Percentiles rank a stretch among this genome's conserved stretches.
Evolutionary conservation across 2,888 invertebrate genomes (phyloP).

Genomic region (Drosophila demipolita): DNA sequence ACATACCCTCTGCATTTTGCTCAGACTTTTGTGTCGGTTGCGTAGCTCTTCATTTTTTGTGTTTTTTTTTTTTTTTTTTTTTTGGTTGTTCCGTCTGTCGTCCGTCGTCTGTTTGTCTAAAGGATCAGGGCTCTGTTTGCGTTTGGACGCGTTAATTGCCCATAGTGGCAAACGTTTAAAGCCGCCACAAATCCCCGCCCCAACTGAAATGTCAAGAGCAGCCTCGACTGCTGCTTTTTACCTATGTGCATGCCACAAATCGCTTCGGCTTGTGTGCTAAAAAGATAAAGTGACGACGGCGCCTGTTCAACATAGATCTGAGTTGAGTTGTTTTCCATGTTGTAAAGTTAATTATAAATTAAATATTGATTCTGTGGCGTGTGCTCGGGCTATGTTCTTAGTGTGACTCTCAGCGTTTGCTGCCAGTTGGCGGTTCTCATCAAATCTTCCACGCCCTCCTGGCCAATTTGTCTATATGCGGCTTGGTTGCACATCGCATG

Average conservation of each 20-base stretch:
- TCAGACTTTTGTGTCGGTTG: constrained; percentile 29
- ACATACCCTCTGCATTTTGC: constrained; percentile 42
- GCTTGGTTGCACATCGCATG: constrained; percentile 10
- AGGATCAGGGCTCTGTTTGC: constrained; percentile 83
- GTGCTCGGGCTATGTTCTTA: constrained; percentile 38
- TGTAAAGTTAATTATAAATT: constrained; percentile 85
- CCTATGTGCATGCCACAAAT: constrained; percentile 18
- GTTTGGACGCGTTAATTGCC: constrained; percentile 83
- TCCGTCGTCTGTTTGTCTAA: constrained; percentile 76
- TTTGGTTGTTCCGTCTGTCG: constrained; percentile 5
- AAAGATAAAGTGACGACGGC: constrained; percentile 62
- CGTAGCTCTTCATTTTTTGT: constrained; percentile 15
- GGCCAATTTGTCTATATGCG: constrained; percentile 10
- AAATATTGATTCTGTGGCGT: constrained; percentile 84
- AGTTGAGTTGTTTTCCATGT: constrained; percentile 70
- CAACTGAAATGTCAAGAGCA: constrained; percentile 64
- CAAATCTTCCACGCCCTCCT: constrained; percentile 41
- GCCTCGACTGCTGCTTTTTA: constrained; percentile 19
- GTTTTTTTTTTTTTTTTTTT: constrained; percentile 2
- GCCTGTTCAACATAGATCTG: constrained; percentile 41
- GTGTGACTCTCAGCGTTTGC: constrained; percentile 21
- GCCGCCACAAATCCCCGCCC: constrained; percentile 78
- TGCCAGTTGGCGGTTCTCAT: constrained; percentile 52
- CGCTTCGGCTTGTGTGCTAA: constrained; percentile 57
- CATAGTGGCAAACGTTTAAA: constrained; percentile 83